phyloP scores from a whole-genome alignment of 2,797 vertebrate genomes.

The Tangara arthus region DNA sequence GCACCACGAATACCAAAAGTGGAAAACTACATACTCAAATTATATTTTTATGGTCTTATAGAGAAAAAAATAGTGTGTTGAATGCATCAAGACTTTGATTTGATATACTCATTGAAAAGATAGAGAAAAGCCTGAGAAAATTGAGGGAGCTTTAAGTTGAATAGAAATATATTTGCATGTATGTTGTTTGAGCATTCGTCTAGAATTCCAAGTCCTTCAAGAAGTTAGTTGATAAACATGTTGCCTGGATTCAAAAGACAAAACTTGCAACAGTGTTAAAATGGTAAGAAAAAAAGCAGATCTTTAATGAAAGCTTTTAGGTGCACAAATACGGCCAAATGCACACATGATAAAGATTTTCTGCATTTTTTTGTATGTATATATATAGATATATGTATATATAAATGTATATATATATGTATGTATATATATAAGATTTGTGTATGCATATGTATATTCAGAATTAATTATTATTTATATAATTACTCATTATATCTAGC shows the following conservation, averaged over 20 bases:
- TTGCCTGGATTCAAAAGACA: not conserved
- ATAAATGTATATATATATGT: not conserved
- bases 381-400: not conserved
- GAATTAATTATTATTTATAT: not conserved
- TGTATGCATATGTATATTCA: not conserved
- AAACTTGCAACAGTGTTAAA: not conserved
- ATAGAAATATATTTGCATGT: fast-evolving
- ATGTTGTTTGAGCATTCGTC: not conserved
- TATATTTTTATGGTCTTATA: not conserved
- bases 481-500: not conserved
- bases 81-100: not conserved
- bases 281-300: not conserved
- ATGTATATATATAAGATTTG: too few relatives aligned
- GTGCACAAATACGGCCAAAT: not conserved
- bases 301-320: not conserved
- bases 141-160: not conserved
- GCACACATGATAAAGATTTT: not conserved
- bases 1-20: not conserved
- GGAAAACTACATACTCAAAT: not conserved
- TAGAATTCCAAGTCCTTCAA: not conserved
- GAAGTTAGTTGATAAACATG: not conserved
- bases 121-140: not conserved
- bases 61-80: not conserved
- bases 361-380: not conserved
- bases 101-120: not conserved